Evolutionary conservation across 2,113 vertebrate species (phyloP), one percentile per base, ranked within the genome.

Genomic region (Emydocephalus ijimae): DNA sequence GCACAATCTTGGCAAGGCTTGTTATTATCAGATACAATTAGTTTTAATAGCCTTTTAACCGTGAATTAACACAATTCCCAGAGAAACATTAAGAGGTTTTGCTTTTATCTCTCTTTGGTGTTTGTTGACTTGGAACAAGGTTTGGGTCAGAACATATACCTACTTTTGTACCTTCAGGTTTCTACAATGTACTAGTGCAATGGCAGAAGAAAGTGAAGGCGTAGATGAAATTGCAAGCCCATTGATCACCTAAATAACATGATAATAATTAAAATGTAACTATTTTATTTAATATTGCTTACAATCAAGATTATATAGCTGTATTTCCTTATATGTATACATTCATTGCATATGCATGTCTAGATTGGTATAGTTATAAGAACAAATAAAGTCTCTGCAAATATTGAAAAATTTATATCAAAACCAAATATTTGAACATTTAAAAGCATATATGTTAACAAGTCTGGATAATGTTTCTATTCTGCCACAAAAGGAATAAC

Each of bases 231-330:
- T 69, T 15, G 96, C 96, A 87, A 98, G 92, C 86, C 98, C 98
- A 45, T 95, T 98, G 96, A 97, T 95, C 89, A 98, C 96, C 99
- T 99, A 95, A 93, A 94, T 95, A 96, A 88, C 74, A 43, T 20
- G 69, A 81, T 92, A 92, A 43, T 86, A 54, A 55, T n/a, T 15
- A 74, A 20, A 56, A 88, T 4, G 26, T 54, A n/a, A 88, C 50
- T 54, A 23, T 18, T 24, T 26, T 92, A 34, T 55, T 18, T 21
- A 55, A 48, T 14, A 85, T 91, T 39, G 61, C 57, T n/a, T 91
- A 23, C 23, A 50, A 48, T 61, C 52, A 48, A 7, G 10, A 59
- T 21, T 50, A 21, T 57, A 26, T 23, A 20, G 20, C 34, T 34
- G 5, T 29, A 57, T 45, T 3, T 5, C 69, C n/a, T 34, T 81